Evolutionary conservation across 92 coral and sea anemone species (phyloP).

Genomic region (Montipora capitata): DNA sequence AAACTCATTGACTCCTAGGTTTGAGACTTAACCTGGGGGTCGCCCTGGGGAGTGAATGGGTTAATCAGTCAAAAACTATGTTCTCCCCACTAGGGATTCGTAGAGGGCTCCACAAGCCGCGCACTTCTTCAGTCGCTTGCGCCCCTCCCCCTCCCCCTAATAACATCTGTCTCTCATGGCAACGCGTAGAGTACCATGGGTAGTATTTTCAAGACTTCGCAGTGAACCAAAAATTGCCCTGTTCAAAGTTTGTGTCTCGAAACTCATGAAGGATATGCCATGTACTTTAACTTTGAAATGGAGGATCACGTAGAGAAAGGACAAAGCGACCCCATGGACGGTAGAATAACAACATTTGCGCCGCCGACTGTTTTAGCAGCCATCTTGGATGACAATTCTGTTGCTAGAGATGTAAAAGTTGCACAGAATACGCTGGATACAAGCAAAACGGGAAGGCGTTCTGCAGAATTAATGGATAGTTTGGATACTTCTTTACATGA

Average conservation of each 20-base stretch:
- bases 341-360: slow-evolving; percentile 65
- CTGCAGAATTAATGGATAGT: slow-evolving; percentile 23
- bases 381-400: slow-evolving; percentile 71
- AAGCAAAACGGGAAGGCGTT: not conserved
- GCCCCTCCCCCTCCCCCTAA: slow-evolving; percentile 16
- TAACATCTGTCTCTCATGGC: not conserved
- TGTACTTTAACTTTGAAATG: slow-evolving; percentile 18
- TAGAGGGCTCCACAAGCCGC: no score
- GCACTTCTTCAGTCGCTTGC: not conserved
- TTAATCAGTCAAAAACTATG: no score
- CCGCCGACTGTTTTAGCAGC: slow-evolving; percentile 81
- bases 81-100: no score
- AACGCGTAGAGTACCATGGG: slow-evolving; percentile 37
- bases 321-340: slow-evolving; percentile 4
- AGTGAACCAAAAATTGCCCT: not conserved
- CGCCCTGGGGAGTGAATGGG: no score
- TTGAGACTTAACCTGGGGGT: no score
- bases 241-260: not conserved
- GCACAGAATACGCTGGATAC: not conserved
- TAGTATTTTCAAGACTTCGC: not conserved
- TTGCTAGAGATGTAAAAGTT: not conserved
- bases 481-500: slow-evolving; percentile 53
- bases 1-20: no score
- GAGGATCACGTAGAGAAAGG: slow-evolving; percentile 12
- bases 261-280: not conserved